Evolutionary conservation across 2,113 vertebrate genomes (phyloP), one percentile per base, ranked within the genome.

Genomic region (Theristicus caerulescens): DNA sequence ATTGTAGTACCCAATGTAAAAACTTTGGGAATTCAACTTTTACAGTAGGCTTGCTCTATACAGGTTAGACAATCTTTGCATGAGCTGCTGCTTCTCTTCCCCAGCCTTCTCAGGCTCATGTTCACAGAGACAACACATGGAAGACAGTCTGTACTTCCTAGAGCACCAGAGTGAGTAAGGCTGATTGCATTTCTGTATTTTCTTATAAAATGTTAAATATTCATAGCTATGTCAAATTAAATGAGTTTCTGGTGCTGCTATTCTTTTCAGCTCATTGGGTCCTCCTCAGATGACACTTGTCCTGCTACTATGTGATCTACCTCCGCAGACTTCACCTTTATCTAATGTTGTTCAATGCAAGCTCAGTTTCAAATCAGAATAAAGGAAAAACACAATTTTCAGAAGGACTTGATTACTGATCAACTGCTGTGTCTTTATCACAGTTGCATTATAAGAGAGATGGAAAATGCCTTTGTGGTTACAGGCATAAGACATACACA

Each of bases 191-290:
- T 93, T 95, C 94, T 97, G 58, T 96, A 95, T 97, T 98, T 98
- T 81, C 87, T 97, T 97, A 97, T 92, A 93, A 96, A 97, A 94
- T 82, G 94, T 95, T 97, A 97, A 97, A 97, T 97, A 98, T 97
- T 97, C 96, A 97, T 92, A 73, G 3, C 4, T 26, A 91, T 90
- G 82, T 96, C 90, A 97, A 97, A 98, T 97, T 95, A 97, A 97
- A 95, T 92, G 5, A 69, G 38, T 93, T 97, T 97, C 93, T 94
- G 96, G n/a, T 72, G 42, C 83, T 97, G 87, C 72, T 93, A 58
- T 96, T 96, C 88, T 97, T 97, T 96, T 94, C 94, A 97, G 55
- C 78, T 95, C 52, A 40, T 71, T 82, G 71, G 79, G 51, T 93
- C 77, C 55, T 96, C 86, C 88, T 96, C 89, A 93, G 76, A 74